phyloP scores from a whole-genome alignment of 2,113 vertebrate species.

The Calyptomena viridis region DNA sequence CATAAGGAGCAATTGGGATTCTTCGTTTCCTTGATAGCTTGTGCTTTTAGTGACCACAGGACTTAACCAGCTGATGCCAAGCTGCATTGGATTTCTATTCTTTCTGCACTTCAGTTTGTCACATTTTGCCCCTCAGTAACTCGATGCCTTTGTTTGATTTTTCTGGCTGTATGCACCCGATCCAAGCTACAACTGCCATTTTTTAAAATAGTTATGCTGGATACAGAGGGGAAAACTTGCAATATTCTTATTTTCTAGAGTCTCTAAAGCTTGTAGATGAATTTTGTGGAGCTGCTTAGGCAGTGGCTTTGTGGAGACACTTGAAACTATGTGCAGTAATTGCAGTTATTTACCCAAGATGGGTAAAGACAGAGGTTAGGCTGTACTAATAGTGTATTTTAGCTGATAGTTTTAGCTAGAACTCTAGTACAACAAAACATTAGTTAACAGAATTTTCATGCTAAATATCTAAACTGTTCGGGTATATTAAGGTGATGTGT shows the following conservation, averaged over 20 bases:
- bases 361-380: background rate
- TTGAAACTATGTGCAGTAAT: background rate
- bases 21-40: background rate
- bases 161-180: background rate
- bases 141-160: background rate
- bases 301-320: background rate
- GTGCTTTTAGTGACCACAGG: background rate
- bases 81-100: background rate
- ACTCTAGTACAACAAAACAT: background rate
- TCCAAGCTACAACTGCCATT: background rate
- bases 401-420: background rate
- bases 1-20: background rate
- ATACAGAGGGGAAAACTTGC: background rate
- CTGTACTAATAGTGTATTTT: background rate
- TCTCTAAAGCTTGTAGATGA: background rate
- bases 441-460: background rate
- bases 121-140: background rate
- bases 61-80: background rate
- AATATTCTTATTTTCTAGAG: background rate
- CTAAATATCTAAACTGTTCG: background rate
- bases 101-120: background rate
- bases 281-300: background rate
- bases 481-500: background rate
- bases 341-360: background rate
- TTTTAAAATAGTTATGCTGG: background rate